Base-by-base conservation (phyloP, 2,797 vertebrate species). In the Cirrhinus mrigala region DNA sequence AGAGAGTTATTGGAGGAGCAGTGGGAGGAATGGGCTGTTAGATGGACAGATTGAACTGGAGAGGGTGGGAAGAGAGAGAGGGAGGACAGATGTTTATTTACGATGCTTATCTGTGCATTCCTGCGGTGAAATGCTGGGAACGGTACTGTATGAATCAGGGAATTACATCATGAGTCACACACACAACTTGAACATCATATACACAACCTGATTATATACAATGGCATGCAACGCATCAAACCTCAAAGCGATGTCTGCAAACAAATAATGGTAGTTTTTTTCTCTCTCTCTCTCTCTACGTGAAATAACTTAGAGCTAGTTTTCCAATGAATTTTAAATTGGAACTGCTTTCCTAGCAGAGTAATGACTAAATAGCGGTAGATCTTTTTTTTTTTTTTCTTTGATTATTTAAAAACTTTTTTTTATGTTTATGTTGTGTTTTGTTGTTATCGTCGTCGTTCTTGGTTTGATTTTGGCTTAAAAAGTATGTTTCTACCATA, bases 21-120 rank as follows among this genome's bases (percentile, higher is more conserved):
- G 64, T 68, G 83, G 78, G 83, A 80, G 66, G 56, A 50, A 48
- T 46, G 33, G 74, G 58, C 66, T 24, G 29, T 22, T 70, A 62
- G 74, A 83, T 70, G 73, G 69, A 64, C 37, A 64, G 52, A 70
- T 66, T 60, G 40, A 22, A 3, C 46, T 44, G 27, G 62, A 87
- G 70, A 64, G 69, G 82, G 40, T 62, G 69, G 69, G 22, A 54
- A 85, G 48, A 81, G 76, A 66, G 50, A 78, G 46, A 14, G 50
- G 76, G 82, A 75, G 74, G 64, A 46, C 24, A 85, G 66, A 85
- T 90, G 88, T 92, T 92, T 91, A 90, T 94, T 92, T 92, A 89
- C 71, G 62, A 89, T 86, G 85, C 76, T 79, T 80, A 69, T 29
- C 5, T 27, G 18, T 79, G 82, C 71, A n/a, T 87, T 89, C 85